phyloP scores from a whole-genome alignment of 2,888 invertebrate species.

The Orchesella flavescens region DNA sequence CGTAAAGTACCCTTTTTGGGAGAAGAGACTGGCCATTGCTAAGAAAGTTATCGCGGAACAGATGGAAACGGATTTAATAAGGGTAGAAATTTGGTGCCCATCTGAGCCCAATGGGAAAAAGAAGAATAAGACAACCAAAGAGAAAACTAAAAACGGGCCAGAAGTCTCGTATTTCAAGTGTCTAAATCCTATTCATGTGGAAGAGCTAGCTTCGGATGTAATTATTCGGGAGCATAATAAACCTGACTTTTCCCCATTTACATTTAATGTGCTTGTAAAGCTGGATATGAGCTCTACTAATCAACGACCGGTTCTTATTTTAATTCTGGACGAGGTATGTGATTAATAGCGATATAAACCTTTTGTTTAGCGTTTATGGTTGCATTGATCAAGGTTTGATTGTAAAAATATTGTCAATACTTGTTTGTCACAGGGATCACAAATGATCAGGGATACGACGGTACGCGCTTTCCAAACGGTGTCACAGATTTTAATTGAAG shows the following conservation, averaged over 20 bases:
- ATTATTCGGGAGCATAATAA: background rate
- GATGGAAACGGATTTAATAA: background rate
- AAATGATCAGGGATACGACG: background rate
- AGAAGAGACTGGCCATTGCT: constrained; percentile 1
- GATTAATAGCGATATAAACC: background rate
- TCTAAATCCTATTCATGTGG: constrained; percentile 50
- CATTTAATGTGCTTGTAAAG: constrained; percentile 41
- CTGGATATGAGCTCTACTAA: constrained; percentile 38
- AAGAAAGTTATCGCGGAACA: background rate
- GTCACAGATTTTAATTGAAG: constrained; percentile 10
- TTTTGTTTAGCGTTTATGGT: background rate
- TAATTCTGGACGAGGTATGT: constrained; percentile 62
- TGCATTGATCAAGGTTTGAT: background rate
- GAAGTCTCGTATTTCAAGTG: background rate
- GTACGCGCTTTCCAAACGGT: constrained; percentile 23
- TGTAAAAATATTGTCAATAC: too few relatives aligned
- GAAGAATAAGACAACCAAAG: constrained; percentile 8
- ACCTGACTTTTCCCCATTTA: constrained; percentile 14
- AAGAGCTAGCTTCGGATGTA: constrained; percentile 30
- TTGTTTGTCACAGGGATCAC: background rate
- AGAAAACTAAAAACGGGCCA: background rate
- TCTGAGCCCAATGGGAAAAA: background rate
- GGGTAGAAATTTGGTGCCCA: too few relatives aligned
- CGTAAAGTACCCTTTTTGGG: constrained; percentile 36
- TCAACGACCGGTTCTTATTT: constrained; percentile 42